Conservation (phyloP, 2,113 vertebrate genomes). For the Saccopteryx leptura region DNA sequence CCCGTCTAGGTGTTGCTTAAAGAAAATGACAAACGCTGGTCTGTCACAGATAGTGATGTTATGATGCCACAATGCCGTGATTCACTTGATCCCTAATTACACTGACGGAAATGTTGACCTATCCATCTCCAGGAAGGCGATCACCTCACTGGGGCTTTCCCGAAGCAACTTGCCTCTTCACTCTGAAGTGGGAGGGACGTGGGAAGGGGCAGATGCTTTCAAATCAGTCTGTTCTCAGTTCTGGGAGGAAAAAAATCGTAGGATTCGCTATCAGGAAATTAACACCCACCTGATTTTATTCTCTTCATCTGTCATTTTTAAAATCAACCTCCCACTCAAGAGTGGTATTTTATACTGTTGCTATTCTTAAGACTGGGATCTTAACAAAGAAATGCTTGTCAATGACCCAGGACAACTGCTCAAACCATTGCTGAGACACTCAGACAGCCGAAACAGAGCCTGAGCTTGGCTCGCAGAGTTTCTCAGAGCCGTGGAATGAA, state of each 20-base stretch:
- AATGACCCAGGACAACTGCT: not conserved
- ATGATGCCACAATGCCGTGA: not conserved
- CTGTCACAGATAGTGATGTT: not conserved
- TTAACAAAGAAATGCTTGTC: not conserved
- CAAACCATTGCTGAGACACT: not conserved
- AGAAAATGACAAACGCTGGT: not conserved
- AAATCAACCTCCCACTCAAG: not conserved
- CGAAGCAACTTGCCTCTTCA: not conserved
- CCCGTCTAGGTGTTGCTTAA: not conserved
- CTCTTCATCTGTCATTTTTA: not conserved
- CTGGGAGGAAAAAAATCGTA: not conserved
- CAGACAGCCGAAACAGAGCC: constrained; percentile 2
- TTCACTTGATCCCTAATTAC: not conserved
- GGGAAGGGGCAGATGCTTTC: not conserved
- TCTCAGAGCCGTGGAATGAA: constrained; percentile 10
- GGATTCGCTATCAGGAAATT: not conserved
- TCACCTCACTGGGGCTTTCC: not conserved
- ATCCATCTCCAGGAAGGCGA: not conserved
- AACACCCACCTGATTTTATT: not conserved
- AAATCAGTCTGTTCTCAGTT: not conserved
- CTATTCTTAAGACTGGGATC: constrained; percentile 11
- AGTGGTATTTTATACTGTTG: not conserved
- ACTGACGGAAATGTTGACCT: too few species aligned
- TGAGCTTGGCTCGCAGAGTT: not conserved
- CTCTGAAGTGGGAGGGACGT: not conserved